Percentiles rank a stretch among this genome's conserved stretches.
Evolutionary conservation across 2,113 vertebrate genomes (phyloP).

Genomic region (Pyrgilauda ruficollis): DNA sequence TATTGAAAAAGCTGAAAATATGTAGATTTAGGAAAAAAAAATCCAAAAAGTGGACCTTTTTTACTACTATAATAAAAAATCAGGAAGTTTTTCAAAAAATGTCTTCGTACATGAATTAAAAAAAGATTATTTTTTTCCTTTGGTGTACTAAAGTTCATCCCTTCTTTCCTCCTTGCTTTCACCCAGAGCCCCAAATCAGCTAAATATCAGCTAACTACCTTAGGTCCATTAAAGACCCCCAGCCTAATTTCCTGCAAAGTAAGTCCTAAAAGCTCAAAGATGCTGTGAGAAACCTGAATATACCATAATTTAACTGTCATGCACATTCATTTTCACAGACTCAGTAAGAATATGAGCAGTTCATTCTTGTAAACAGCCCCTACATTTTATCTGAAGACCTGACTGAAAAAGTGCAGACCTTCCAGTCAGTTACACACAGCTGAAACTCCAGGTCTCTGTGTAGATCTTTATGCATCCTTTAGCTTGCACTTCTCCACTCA

Average conservation of each 20-base stretch:
- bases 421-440: not conserved
- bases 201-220: not conserved
- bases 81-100: fast-evolving
- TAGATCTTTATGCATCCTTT: not conserved
- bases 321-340: not conserved
- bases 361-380: not conserved
- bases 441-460: not conserved
- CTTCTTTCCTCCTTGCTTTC: not conserved
- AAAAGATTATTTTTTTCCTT: fast-evolving
- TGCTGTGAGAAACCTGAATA: not conserved
- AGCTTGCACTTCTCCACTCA: not conserved
- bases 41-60: fast-evolving
- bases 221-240: not conserved
- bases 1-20: not conserved
- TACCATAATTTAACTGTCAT: not conserved
- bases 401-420: not conserved
- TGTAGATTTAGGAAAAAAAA: not conserved
- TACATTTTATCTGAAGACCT: not conserved
- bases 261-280: not conserved
- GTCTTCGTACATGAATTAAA: not conserved
- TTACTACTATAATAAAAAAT: not conserved
- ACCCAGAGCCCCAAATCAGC: not conserved
- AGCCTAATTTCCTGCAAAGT: not conserved
- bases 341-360: not conserved
- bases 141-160: not conserved